Conservation (phyloP, 2,888 invertebrate species). For the Oxystoma pomonae region DNA sequence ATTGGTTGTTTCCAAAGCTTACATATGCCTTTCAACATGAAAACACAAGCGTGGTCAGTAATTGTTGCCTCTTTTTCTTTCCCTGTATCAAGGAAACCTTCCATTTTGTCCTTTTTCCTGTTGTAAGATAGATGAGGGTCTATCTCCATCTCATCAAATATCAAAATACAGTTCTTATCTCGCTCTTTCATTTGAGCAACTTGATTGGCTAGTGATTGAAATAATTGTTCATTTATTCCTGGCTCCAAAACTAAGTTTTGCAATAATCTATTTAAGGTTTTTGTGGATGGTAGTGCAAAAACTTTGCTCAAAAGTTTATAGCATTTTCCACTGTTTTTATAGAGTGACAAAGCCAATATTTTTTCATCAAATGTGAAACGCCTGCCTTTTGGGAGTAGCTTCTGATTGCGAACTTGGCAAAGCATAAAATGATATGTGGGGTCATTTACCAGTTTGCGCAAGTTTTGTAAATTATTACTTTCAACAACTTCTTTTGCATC, state of each 20-base stretch:
- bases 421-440: slow-evolving; percentile 15
- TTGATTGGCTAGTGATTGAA: slow-evolving; percentile 16
- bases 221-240: slow-evolving; percentile 24
- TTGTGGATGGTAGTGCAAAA: slow-evolving; percentile 26
- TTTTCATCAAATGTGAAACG: slow-evolving; percentile 26
- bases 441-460: slow-evolving; percentile 11
- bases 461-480: background rate
- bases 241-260: slow-evolving; percentile 19
- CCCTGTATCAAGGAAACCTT: slow-evolving; percentile 25
- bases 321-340: slow-evolving; percentile 22
- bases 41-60: slow-evolving; percentile 32
- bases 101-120: slow-evolving; percentile 17
- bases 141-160: slow-evolving; percentile 30
- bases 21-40: slow-evolving; percentile 28
- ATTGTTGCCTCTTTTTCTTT: slow-evolving; percentile 12
- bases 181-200: slow-evolving; percentile 18
- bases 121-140: slow-evolving; percentile 21
- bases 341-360: slow-evolving; percentile 24
- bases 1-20: slow-evolving; percentile 32
- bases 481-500: slow-evolving; percentile 7
- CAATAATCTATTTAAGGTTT: slow-evolving; percentile 20
- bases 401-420: slow-evolving; percentile 18
- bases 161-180: slow-evolving; percentile 21
- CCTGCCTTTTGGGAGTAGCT: slow-evolving; percentile 21
- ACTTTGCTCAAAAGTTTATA: slow-evolving; percentile 25